phyloP scores from a whole-genome alignment of 2,888 invertebrate species.

The Smittia sp. region DNA sequence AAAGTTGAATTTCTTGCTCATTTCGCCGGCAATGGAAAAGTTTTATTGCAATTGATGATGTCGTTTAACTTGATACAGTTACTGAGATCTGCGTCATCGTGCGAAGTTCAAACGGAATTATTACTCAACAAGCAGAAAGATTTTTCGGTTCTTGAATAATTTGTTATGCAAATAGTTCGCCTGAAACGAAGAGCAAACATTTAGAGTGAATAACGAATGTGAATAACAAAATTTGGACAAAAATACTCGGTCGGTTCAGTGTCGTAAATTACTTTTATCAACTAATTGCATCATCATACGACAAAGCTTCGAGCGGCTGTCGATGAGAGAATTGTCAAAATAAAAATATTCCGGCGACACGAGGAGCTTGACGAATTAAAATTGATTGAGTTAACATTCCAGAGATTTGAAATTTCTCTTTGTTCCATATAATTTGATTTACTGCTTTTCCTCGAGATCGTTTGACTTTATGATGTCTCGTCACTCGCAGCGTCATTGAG shows the following conservation, averaged over 20 bases:
- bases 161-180: background rate
- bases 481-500: conserved; percentile 22
- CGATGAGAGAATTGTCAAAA: background rate
- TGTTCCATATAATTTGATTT: background rate
- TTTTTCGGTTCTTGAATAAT: background rate
- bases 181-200: background rate
- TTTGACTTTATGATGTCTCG: conserved; percentile 8
- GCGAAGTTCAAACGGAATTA: too few species aligned
- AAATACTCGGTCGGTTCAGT: background rate
- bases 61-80: background rate
- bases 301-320: background rate
- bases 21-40: background rate
- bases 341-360: background rate
- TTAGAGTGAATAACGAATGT: background rate
- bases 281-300: background rate
- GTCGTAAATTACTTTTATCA: background rate
- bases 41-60: background rate
- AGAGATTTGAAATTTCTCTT: background rate
- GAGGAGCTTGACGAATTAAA: background rate
- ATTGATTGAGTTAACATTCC: background rate
- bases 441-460: background rate
- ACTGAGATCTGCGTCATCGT: background rate
- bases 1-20: background rate
- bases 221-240: background rate
- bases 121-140: too few species aligned